phyloP scores from a whole-genome alignment of 1,140 invertebrate species.

The Tetranychus urticae region DNA sequence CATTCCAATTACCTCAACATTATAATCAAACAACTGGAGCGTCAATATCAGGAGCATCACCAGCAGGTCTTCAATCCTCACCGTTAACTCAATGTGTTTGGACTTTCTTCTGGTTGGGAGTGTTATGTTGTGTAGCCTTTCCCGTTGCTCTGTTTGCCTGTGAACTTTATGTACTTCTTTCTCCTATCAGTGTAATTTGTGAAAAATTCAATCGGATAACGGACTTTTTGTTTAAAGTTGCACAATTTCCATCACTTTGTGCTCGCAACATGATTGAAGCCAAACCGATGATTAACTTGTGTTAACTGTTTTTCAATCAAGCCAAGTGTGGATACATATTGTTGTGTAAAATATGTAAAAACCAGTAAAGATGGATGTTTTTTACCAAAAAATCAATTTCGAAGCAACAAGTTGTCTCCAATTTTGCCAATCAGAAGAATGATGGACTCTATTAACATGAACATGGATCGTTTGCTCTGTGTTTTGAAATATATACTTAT shows the following conservation, averaged over 20 bases:
- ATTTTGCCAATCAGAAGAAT: too few relatives aligned
- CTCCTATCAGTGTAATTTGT: constrained; percentile 9
- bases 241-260: constrained; percentile 10
- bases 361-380: too few relatives aligned
- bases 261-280: constrained; percentile 11
- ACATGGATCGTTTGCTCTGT: too few relatives aligned
- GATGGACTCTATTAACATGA: too few relatives aligned
- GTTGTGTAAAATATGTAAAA: too few relatives aligned
- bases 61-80: background rate
- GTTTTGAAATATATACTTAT: too few relatives aligned
- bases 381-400: too few relatives aligned
- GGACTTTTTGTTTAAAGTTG: constrained; percentile 8
- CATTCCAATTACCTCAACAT: background rate
- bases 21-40: background rate
- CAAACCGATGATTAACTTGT: constrained; percentile 1
- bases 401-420: too few relatives aligned
- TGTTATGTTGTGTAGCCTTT: constrained; percentile 13
- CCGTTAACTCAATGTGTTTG: constrained; percentile 6
- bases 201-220: background rate
- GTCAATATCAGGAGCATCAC: background rate
- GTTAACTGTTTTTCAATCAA: background rate
- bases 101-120: constrained; percentile 11
- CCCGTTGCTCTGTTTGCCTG: constrained; percentile 9
- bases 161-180: constrained; percentile 11
- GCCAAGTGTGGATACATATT: too few relatives aligned